These are phyloP conservation scores for Pyrgilauda ruficollis DNA, from an alignment of 2,113 vertebrate species.

Conservation along the genomic window DNA sequence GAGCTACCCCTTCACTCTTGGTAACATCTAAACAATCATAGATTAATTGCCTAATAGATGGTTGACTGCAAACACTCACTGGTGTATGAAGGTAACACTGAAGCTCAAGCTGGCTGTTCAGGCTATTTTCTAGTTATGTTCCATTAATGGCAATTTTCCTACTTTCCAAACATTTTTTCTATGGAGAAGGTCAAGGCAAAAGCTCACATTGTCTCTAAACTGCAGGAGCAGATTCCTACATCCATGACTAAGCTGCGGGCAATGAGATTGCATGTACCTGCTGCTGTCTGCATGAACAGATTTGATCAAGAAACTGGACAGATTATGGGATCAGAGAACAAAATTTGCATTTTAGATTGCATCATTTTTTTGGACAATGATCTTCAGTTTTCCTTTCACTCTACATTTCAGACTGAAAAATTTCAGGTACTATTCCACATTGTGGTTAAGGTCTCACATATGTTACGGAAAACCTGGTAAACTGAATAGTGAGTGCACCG, in stretches of 20 bases:
- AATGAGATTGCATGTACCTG: fast-evolving
- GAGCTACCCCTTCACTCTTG: background rate
- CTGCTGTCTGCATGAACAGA: background rate
- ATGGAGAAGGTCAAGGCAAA: background rate
- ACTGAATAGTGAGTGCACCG: background rate
- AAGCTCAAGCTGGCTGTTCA: background rate
- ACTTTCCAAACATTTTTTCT: background rate
- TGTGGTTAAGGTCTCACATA: background rate
- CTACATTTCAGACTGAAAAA: background rate
- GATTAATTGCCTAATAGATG: background rate
- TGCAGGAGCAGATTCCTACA: background rate
- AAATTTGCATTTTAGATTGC: background rate
- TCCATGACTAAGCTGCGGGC: background rate
- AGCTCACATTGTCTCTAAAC: background rate
- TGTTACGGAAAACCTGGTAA: background rate
- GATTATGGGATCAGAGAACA: background rate
- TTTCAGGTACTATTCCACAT: background rate
- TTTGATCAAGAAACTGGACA: background rate
- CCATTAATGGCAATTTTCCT: background rate
- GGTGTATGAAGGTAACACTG: background rate
- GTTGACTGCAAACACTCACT: background rate
- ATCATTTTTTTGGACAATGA: background rate
- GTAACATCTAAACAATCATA: background rate
- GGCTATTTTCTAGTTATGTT: background rate
- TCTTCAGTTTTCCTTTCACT: background rate